Evolutionary conservation across 2,797 vertebrate species (phyloP), one percentile per base, ranked within the genome.

Genomic region (Myotis daubentonii): DNA sequence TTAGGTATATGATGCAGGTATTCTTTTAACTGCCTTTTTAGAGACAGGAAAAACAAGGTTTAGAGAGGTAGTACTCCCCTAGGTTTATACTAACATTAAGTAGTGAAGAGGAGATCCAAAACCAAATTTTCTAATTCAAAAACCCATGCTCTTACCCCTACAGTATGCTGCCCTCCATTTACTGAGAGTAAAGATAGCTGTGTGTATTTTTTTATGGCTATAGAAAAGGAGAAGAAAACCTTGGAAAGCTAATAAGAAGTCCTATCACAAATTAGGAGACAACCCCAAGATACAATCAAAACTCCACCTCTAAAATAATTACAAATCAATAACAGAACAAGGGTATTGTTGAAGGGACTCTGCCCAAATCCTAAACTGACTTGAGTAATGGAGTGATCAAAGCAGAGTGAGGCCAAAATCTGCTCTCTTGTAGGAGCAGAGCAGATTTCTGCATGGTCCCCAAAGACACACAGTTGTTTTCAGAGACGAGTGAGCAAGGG

Each of bases 181-280:
- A 53, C 51, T 60, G 16, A 75, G 47, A 55, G 13, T 49, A 36
- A 87, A 25, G 70, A 70, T 15, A 23, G 3, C 51, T 60, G 3
- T 53, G n/a, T 19, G 28, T 38, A 23, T 82, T 25, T 55, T 55
- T 88, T 92, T 44, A 49, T 33, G 66, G 75, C 66, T 87, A 23
- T 62, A 38, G 75, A 22, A 86, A 94, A 94, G 53, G 23, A 95
- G 23, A 79, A 95, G 20, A 82, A 87, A 94, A 68, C 82, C 62
- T 71, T 62, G 33, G 71, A 49, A 85, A 74, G 71, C 41, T 80
- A 89, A 81, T 28, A 81, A 68, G 28, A 55, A 92, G n/a, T 23
- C 47, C 16, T 87, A 78, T 70, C 25, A 62, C 57, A 22, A 66
- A 80, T 62, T 62, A 83, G 81, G 33, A 81, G 20, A 83, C 8